These are phyloP conservation scores for Trilocha varians DNA, from an alignment of 2,888 invertebrate genomes.

Conservation along the genomic window DNA sequence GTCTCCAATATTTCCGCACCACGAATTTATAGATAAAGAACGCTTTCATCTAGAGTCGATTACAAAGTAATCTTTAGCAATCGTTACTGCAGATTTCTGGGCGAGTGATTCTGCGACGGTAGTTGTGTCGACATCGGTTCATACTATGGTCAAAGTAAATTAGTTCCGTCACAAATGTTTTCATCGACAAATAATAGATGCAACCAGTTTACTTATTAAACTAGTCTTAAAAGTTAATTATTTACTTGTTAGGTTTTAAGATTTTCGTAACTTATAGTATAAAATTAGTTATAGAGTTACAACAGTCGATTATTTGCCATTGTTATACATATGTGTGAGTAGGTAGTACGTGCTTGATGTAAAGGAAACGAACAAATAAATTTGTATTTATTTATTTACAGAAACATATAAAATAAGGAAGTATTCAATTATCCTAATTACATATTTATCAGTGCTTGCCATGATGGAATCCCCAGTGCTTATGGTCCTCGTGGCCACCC, in stretches of 20 bases:
- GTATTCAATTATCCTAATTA: constrained; percentile 33
- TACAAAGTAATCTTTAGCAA: constrained; percentile 65
- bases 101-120: constrained; percentile 50
- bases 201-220: constrained; percentile 8
- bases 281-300: background rate
- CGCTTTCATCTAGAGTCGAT: constrained; percentile 60
- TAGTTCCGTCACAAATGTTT: constrained; percentile 44
- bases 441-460: constrained; percentile 61
- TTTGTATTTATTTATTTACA: constrained; percentile 54
- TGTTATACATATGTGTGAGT: too few relatives aligned
- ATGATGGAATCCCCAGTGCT: constrained; percentile 81
- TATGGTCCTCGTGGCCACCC: constrained; percentile 81
- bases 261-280: background rate
- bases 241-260: constrained; percentile 3
- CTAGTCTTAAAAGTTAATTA: constrained; percentile 16
- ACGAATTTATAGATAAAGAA: constrained; percentile 65
- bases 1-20: constrained; percentile 50
- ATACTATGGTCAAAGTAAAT: constrained; percentile 50
- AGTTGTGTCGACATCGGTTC: constrained; percentile 50
- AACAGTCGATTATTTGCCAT: too few relatives aligned
- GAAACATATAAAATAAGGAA: constrained; percentile 38
- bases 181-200: constrained; percentile 15
- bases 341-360: too few relatives aligned
- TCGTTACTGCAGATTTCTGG: constrained; percentile 66
- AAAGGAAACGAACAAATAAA: background rate